phyloP scores from a whole-genome alignment of 2,797 vertebrate genomes.

The Paratrypauchen microcephalus region DNA sequence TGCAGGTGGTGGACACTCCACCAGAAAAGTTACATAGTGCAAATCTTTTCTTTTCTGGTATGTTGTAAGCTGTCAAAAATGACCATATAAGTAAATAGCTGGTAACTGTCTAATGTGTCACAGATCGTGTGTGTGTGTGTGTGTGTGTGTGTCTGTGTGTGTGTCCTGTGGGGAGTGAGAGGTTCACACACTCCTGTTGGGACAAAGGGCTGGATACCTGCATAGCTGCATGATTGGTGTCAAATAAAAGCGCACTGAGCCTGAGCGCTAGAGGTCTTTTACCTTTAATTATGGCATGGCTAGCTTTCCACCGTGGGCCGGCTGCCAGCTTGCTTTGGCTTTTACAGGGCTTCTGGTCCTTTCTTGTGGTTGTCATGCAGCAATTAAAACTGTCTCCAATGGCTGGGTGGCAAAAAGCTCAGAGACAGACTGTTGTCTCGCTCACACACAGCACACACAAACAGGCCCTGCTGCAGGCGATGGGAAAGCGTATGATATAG shows the following conservation, averaged over 20 bases:
- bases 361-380: constrained; percentile 96
- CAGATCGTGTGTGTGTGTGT: background rate
- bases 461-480: constrained; percentile 87
- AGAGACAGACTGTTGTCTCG: constrained; percentile 84
- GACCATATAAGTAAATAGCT: background rate
- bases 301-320: constrained; percentile 89
- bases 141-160: background rate
- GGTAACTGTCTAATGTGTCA: background rate
- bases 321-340: constrained; percentile 91
- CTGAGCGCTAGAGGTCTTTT: constrained; percentile 82
- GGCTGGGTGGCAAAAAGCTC: constrained; percentile 92
- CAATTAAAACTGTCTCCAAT: constrained; percentile 96
- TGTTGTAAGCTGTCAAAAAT: background rate
- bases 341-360: constrained; percentile 93
- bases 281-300: constrained; percentile 98
- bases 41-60: background rate
- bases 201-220: constrained; percentile 76
- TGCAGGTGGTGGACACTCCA: background rate
- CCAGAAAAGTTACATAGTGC: background rate
- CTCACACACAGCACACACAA: constrained; percentile 63
- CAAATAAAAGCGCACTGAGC: constrained; percentile 73
- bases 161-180: constrained; percentile 62
- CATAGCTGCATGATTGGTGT: constrained; percentile 78
- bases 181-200: constrained; percentile 59
- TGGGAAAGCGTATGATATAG: constrained; percentile 89